Conservation (phyloP, 2,888 invertebrate species). For the Orchesellides sinensis region DNA sequence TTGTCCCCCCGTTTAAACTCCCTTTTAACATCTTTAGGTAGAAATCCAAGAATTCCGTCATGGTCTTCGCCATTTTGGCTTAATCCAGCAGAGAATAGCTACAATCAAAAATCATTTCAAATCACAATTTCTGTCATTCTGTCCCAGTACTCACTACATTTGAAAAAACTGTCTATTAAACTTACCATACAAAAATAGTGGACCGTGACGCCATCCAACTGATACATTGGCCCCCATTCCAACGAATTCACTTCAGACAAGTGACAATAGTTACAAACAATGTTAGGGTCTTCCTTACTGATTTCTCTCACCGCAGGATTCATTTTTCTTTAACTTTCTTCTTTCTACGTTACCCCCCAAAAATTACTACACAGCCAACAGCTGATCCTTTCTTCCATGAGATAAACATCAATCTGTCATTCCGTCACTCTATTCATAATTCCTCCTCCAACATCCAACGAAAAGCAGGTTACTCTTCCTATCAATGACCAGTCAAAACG, state of each 20-base stretch:
- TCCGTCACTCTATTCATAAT: too few relatives aligned
- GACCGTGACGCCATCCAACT: constrained; percentile 79
- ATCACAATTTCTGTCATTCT: not conserved
- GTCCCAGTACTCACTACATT: too few relatives aligned
- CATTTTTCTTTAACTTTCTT: too few relatives aligned
- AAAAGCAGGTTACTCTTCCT: too few relatives aligned
- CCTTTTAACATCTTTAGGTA: constrained; percentile 82
- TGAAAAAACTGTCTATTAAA: constrained; percentile 1
- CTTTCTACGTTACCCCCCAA: too few relatives aligned
- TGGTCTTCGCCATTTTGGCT: constrained; percentile 83
- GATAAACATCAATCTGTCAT: too few relatives aligned
- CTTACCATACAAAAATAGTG: constrained; percentile 88
- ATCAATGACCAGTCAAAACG: too few relatives aligned
- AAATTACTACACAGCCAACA: too few relatives aligned
- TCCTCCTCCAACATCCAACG: too few relatives aligned
- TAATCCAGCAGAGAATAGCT: constrained; percentile 85
- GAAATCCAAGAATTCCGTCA: constrained; percentile 86
- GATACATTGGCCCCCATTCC: constrained; percentile 71
- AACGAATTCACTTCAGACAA: constrained; percentile 57
- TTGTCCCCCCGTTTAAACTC: constrained; percentile 83
- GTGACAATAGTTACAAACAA: constrained; percentile 61
- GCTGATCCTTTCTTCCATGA: too few relatives aligned
- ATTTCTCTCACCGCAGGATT: constrained; percentile 65
- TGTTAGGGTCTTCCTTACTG: not conserved
- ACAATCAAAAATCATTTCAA: constrained; percentile 42